These are phyloP conservation scores for Rhodeus uyekii DNA, from an alignment of 2,797 vertebrate species.

Conservation along the genomic window DNA sequence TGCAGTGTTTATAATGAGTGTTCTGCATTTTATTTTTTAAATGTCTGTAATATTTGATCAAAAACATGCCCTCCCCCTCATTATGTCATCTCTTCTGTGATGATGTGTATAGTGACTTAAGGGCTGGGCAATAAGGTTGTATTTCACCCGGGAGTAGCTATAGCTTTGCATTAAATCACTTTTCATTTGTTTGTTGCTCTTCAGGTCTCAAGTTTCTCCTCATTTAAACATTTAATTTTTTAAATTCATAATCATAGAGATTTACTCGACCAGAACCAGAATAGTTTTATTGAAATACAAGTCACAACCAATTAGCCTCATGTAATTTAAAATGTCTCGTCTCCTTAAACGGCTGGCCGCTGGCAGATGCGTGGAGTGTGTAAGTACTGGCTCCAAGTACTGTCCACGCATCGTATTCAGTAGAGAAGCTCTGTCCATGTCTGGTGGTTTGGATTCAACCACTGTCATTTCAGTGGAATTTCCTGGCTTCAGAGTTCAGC, in stretches of 20 bases:
- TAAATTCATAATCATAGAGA: not conserved
- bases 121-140: not conserved
- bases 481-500: constrained; percentile 92
- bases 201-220: constrained; percentile 3
- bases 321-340: constrained; percentile 15
- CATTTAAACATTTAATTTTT: constrained; percentile 12
- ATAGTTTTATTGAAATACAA: constrained; percentile 23
- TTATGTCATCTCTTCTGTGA: not conserved
- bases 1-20: not conserved
- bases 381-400: constrained; percentile 10
- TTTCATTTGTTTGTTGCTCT: not conserved
- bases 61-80: not conserved
- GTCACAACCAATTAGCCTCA: constrained; percentile 15
- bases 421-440: constrained; percentile 72
- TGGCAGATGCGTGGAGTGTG: constrained; percentile 17
- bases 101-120: not conserved
- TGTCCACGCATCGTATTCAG: constrained; percentile 15
- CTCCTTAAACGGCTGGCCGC: not conserved
- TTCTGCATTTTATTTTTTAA: not conserved
- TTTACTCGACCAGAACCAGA: not conserved
- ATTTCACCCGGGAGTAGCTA: not conserved
- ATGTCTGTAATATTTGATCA: not conserved
- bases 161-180: not conserved
- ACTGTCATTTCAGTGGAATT: constrained; percentile 95
- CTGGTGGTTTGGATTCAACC: constrained; percentile 90